Evolutionary conservation across 1,140 invertebrate genomes (phyloP), one percentile per base, ranked within the genome.

Genomic region (Anoplolepis gracilipes): DNA sequence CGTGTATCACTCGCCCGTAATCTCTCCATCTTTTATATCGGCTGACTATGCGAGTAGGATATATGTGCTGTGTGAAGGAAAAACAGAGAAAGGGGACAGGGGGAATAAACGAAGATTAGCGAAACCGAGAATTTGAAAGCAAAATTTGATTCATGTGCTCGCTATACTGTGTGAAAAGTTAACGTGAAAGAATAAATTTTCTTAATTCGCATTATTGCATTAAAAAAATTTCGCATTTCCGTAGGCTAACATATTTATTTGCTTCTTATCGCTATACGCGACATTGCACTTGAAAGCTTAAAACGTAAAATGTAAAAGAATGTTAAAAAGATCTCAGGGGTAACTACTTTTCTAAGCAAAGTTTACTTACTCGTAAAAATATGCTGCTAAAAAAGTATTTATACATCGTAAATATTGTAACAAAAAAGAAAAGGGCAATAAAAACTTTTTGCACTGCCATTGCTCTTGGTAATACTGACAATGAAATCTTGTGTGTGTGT

Each of bases 1-100:
- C 49, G 39, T 78, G 72, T 77, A 85, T 36, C 67, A 19, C 69
- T 85, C 46, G 30, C 42, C 57, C n/a, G 11, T 73, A 42, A 55
- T 55, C 64, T 72, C 64, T 55, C 73, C 28, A 49, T 70, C 36
- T 36, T 73, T 39, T 55, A 25, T 72, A 36, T 13, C n/a, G n/a
- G 8, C 11, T 75, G 53, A 46, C 39, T 42, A 8, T 10, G 36
- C 36, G 36, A 39, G 36, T 39, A 42, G 42, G 11, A 46, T 46
- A 46, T 42, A 42, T 46, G 42, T 46, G 2, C 13, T 3, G 42
- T 16, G 13, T 13, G 42, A 46, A 3, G 16, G 42, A 46, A 3
- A 46, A 13, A 46, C 11, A 46, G 42, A 46, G 42, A 46, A 2
- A 46, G 42, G 42, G 13, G 13, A 0, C 10, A 16, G 3, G 2